Conservation (phyloP, 1,140 invertebrate species). For the Caenorhabditis tropicalis region DNA sequence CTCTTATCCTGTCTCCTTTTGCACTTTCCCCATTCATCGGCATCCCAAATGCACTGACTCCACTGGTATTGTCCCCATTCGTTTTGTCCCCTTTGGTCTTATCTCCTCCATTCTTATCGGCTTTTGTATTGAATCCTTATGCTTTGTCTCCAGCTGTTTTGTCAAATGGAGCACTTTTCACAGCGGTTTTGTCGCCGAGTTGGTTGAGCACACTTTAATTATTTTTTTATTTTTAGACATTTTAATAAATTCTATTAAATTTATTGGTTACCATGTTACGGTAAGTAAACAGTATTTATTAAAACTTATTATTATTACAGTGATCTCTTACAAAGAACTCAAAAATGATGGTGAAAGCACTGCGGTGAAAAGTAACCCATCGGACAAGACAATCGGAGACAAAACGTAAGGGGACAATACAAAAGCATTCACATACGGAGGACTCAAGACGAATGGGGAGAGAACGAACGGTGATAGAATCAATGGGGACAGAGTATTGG, state of each 20-base stretch:
- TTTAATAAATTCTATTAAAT: neutral
- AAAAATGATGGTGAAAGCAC: slow-evolving; percentile 65
- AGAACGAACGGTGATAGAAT: slow-evolving; percentile 64
- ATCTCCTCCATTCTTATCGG: slow-evolving; percentile 60
- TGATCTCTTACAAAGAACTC: too few relatives aligned
- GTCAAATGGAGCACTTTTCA: slow-evolving; percentile 58
- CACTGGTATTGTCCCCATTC: slow-evolving; percentile 53
- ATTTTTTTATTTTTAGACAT: too few relatives aligned
- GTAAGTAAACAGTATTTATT: too few relatives aligned
- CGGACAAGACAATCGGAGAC: slow-evolving; percentile 64
- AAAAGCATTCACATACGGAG: slow-evolving; percentile 34
- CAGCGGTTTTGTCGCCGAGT: slow-evolving; percentile 67
- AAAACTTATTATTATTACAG: too few relatives aligned
- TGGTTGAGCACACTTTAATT: slow-evolving; percentile 58
- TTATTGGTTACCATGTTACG: neutral
- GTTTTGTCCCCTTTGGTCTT: slow-evolving; percentile 57
- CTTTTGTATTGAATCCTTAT: slow-evolving; percentile 64
- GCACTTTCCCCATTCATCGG: slow-evolving; percentile 54
- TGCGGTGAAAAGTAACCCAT: slow-evolving; percentile 59
- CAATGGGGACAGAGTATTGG: slow-evolving; percentile 52
- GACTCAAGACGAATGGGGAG: slow-evolving; percentile 56
- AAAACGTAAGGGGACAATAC: slow-evolving; percentile 60
- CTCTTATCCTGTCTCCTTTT: slow-evolving; percentile 55
- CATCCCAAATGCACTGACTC: slow-evolving; percentile 52
- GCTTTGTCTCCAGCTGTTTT: slow-evolving; percentile 64